Base-by-base conservation (phyloP, 1,140 invertebrate species). In the Cataglyphis hispanica region DNA sequence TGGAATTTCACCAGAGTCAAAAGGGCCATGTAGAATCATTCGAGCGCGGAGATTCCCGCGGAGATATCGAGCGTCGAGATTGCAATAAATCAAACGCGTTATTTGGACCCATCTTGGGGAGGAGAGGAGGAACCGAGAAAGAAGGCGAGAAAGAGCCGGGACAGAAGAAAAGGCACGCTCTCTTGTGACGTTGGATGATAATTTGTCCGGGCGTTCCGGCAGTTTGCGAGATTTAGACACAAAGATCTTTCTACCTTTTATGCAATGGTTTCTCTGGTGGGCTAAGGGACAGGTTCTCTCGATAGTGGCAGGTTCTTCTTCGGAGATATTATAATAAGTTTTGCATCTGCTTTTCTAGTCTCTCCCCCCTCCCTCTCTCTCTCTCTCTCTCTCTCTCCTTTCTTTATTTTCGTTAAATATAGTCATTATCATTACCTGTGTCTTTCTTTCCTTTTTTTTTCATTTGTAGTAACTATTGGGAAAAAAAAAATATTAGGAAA, bases 121-220 rank as follows among this genome's bases (percentile, higher is more conserved):
- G 69, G n/a, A 53, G 58, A 19, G 13, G 43, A 83, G 31, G 61
- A 46, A 56, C 40, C 56, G 56, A 19, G 31, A 22, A 8, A 43
- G 72, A 40, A 56, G 37, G 6, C 43, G 43, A 80, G 84, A 76
- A 86, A 86, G 64, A 77, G 69, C 56, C 60, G 22, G 40, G 75
- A 70, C n/a, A n/a, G 25, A 74, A 86, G 76, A 89, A 91, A 91
- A 75, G 83, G 86, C 90, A 91, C 91, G 85, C 85, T 91, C 84
- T 90, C 90, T 92, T 92, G 87, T 92, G 89, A 90, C 89, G 69
- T 37, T 50, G 63, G 89, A 91, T 89, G 89, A 91, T 92, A 92
- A 92, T 92, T 92, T 92, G 91, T 92, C 87, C 86, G 89, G 84
- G 77, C 58, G 87, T 87, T 88, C 74, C 80, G 80, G 77, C 77